Evolutionary conservation across 92 coral and sea anemone genomes (phyloP).

Genomic region (Zoanthus solanderi): DNA sequence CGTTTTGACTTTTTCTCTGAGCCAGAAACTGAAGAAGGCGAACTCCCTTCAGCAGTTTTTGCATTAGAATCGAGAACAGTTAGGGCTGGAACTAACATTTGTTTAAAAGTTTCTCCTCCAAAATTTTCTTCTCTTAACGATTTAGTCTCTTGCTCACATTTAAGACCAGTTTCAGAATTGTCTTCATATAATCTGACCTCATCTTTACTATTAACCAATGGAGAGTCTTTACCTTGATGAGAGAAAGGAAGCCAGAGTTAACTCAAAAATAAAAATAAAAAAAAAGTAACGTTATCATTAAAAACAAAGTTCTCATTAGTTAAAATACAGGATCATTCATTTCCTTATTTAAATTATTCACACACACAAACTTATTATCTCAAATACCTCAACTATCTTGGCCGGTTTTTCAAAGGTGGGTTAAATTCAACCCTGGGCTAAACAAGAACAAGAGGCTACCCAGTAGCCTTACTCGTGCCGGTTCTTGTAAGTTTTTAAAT

Average conservation of each 20-base stretch:
- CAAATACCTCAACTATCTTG: too few species aligned
- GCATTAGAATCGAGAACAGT: not conserved
- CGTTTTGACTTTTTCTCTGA: not conserved
- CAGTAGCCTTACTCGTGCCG: too few species aligned
- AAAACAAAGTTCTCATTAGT: too few species aligned
- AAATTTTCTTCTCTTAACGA: not conserved
- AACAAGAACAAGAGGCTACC: too few species aligned
- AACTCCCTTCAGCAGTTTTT: not conserved
- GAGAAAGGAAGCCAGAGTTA: not conserved
- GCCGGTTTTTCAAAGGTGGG: too few species aligned
- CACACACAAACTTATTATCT: too few species aligned
- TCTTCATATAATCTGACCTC: not conserved
- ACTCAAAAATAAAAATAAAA: not conserved
- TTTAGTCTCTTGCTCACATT: not conserved
- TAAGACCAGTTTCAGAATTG: not conserved
- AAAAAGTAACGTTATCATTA: too few species aligned
- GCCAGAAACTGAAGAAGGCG: not conserved
- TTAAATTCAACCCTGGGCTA: too few species aligned
- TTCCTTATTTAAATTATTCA: too few species aligned
- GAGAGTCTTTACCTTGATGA: constrained; percentile 5
- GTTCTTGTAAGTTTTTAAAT: too few species aligned
- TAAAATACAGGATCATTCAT: too few species aligned
- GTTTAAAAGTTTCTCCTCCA: not conserved
- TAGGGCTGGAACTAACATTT: not conserved
- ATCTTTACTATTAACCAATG: not conserved